Evolutionary conservation across 1,140 invertebrate species (phyloP).

Genomic region (Nephila pilipes): DNA sequence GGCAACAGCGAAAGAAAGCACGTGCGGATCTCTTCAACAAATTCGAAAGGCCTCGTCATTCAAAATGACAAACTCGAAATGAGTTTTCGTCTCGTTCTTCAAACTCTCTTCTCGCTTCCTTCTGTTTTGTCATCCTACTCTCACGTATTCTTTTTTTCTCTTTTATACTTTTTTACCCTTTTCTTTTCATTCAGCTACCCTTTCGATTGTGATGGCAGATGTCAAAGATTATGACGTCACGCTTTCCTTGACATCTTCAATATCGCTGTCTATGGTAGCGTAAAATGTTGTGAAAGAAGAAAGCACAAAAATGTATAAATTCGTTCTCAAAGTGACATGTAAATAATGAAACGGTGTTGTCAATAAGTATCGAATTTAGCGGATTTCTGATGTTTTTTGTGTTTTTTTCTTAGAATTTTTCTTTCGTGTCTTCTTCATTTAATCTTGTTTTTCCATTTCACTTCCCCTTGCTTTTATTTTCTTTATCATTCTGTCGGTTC

Average conservation of each 20-base stretch:
- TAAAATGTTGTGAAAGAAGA: conserved; percentile 50
- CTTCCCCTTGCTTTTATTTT: not conserved
- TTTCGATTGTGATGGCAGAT: conserved; percentile 47
- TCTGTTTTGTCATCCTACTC: conserved; percentile 45
- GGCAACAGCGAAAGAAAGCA: conserved; percentile 6
- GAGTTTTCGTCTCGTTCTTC: conserved; percentile 54
- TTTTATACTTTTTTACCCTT: not conserved
- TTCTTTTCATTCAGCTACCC: not conserved
- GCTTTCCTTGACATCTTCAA: conserved; percentile 61
- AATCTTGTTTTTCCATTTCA: not conserved
- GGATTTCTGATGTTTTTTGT: not conserved
- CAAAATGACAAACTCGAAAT: conserved; percentile 70
- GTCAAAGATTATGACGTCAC: conserved; percentile 70
- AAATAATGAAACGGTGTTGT: conserved; percentile 66
- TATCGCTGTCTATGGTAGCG: conserved; percentile 33
- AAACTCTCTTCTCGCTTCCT: conserved; percentile 6
- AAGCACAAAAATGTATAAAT: not conserved
- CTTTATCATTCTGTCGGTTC: not conserved
- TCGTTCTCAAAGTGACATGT: conserved; percentile 37
- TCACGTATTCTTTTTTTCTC: not conserved
- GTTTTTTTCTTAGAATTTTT: not conserved
- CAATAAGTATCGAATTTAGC: conserved; percentile 68
- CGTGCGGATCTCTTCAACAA: conserved; percentile 53
- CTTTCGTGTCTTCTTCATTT: not conserved
- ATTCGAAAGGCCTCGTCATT: conserved; percentile 61